Conservation (phyloP, 2,888 invertebrate genomes). For the Trichogramma dendrolimi region DNA sequence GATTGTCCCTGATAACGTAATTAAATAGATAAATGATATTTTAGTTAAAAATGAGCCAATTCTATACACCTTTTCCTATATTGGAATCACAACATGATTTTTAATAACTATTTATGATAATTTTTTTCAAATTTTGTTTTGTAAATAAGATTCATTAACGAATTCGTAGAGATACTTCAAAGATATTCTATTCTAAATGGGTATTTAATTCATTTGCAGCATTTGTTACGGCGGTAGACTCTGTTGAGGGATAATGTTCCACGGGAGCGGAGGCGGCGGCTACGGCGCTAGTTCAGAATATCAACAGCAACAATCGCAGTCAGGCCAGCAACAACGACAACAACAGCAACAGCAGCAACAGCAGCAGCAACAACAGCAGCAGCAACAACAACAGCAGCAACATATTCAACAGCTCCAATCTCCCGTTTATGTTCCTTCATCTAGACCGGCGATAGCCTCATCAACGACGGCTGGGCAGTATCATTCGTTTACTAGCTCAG, state of each 20-base stretch:
- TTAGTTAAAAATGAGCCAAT: no score
- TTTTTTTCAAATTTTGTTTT: neutral
- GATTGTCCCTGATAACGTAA: no score
- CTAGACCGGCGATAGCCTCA: slow-evolving; percentile 57
- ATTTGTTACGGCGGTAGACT: slow-evolving; percentile 37
- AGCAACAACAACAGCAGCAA: slow-evolving; percentile 49
- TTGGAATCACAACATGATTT: neutral
- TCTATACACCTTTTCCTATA: no score
- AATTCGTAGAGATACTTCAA: neutral
- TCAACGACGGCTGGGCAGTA: slow-evolving; percentile 55
- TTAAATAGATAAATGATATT: no score
- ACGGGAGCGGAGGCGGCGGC: slow-evolving; percentile 50
- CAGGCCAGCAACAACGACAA: slow-evolving; percentile 48
- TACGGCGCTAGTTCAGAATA: slow-evolving; percentile 50
- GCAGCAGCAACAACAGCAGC: slow-evolving; percentile 45
- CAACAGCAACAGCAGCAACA: slow-evolving; percentile 48
- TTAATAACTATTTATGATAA: neutral
- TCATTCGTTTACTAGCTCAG: slow-evolving; percentile 48
- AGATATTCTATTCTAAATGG: neutral
- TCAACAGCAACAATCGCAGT: slow-evolving; percentile 46
- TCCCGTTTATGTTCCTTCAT: slow-evolving; percentile 68
- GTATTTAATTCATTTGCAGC: slow-evolving; percentile 29
- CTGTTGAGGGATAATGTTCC: slow-evolving; percentile 46
- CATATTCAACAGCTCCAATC: slow-evolving; percentile 53
- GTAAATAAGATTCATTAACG: neutral